phyloP scores from a whole-genome alignment of 2,888 invertebrate genomes.

The Ichneumon xanthorius region DNA sequence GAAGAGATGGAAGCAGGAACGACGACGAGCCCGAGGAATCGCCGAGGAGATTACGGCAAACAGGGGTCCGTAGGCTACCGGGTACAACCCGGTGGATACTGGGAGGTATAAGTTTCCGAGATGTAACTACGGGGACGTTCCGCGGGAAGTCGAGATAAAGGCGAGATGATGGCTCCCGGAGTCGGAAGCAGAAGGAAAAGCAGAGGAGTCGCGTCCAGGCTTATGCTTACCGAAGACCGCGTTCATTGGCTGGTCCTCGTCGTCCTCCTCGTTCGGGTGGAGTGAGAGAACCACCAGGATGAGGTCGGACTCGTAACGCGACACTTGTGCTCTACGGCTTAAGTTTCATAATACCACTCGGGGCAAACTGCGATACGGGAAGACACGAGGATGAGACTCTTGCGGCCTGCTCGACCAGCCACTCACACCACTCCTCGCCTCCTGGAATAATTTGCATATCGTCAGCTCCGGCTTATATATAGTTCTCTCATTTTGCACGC shows the following conservation, averaged over 20 bases:
- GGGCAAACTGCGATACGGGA: conserved; percentile 76
- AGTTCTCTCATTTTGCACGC: conserved; percentile 41
- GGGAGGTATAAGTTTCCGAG: conserved; percentile 60
- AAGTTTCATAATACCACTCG: conserved; percentile 82
- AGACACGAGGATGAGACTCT: conserved; percentile 73
- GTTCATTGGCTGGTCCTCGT: conserved; percentile 39
- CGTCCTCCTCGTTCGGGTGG: conserved; percentile 12
- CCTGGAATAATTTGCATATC: conserved; percentile 81
- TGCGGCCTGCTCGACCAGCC: conserved; percentile 56
- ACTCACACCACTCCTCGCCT: conserved; percentile 15
- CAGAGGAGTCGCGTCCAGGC: conserved; percentile 60
- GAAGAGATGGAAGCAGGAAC: conserved; percentile 1
- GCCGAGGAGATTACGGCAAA: conserved; percentile 50
- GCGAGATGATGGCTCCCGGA: conserved; percentile 30
- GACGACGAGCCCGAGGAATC: conserved; percentile 40
- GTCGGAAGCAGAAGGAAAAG: conserved; percentile 66
- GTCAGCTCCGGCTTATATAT: conserved; percentile 56
- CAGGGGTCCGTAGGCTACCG: conserved; percentile 37
- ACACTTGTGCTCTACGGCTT: conserved; percentile 82
- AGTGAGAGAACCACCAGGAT: conserved; percentile 49
- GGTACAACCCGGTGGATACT: conserved; percentile 22
- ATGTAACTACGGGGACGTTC: conserved; percentile 52
- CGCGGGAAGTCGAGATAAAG: conserved; percentile 57
- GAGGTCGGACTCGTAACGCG: conserved; percentile 76
- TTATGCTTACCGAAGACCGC: conserved; percentile 60